Base-by-base conservation (phyloP, 92 coral and sea anemone genomes). In the Bergia puertoricense region DNA sequence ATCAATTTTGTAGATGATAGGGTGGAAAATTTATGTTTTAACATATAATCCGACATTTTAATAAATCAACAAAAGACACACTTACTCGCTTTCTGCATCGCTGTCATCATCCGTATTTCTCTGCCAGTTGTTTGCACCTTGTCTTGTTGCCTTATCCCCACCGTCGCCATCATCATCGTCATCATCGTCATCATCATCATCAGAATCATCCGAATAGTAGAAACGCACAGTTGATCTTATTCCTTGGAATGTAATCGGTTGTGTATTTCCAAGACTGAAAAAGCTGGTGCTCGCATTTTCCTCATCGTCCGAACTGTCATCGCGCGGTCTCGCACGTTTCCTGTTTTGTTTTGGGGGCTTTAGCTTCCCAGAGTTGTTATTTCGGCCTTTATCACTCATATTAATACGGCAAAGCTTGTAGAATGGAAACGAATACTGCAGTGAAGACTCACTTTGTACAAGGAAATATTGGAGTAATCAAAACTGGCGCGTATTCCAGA, bases 141-240 rank as follows among this genome's bases (percentile, higher is more conserved):
- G 88, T 16, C n/a, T 18, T 8, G 10, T 30, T 15, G 45, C 85
- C 69, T 36, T 43, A 76, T 92, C 85, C 16, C 68, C 88, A 23
- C 42, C 8, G 43, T 41, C 77, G 22, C 54, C 88, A 50, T 42
- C 16, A 57, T 57, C 77, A 40, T 74, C 83, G 11, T 65, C 90
- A 77, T 44, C 41, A 0, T 77, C 84, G 45, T 54, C 86, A 36
- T 30, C 92, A 30, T 92, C 94, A 9, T 92, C 81, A 20, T 93
- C 95, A 46, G 30, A 30, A 30, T 84, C 94, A 23, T 95, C 93
- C 44, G 88, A 73, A 15, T 73, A 81, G 68, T 48, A n/a, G 38
- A 50, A 8, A 1, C 74, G 20, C 4, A 74, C 50, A 20, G 62
- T 9, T 13, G 74, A 22, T 71, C 40, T 86, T 3, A 40, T 8